Evolutionary conservation across 2,888 invertebrate species (phyloP).

Genomic region (Drosophila affinis): DNA sequence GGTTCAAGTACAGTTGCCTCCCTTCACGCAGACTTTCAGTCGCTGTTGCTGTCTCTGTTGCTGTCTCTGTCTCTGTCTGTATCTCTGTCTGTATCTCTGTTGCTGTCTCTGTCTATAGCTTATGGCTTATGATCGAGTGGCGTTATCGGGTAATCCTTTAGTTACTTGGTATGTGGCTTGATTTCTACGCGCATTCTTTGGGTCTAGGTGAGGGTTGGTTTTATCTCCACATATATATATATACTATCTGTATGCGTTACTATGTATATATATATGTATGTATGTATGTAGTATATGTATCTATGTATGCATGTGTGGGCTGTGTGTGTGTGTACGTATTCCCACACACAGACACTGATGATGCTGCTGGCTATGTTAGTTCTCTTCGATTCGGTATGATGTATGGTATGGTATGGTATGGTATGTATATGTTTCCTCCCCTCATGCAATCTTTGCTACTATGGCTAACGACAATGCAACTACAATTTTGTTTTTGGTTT

Average conservation of each 20-base stretch:
- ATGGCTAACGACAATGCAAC: slow-evolving; percentile 77
- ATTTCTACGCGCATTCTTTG: slow-evolving; percentile 26
- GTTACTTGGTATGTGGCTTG: slow-evolving; percentile 48
- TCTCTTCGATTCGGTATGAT: slow-evolving; percentile 61
- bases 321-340: slow-evolving; percentile 46
- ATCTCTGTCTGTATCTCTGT: not conserved
- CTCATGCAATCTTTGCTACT: slow-evolving; percentile 55
- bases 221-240: slow-evolving; percentile 35
- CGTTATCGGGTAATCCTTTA: slow-evolving; percentile 46
- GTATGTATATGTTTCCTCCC: slow-evolving; percentile 66
- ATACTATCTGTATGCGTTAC: slow-evolving; percentile 42
- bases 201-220: slow-evolving; percentile 38
- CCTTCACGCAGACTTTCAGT: slow-evolving; percentile 24
- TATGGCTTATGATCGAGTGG: slow-evolving; percentile 55
- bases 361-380: slow-evolving; percentile 44
- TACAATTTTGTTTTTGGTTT: slow-evolving; percentile 53
- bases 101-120: slow-evolving; percentile 19
- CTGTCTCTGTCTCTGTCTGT: slow-evolving; percentile 21
- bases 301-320: slow-evolving; percentile 52
- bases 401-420: slow-evolving; percentile 63
- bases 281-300: slow-evolving; percentile 15
- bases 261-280: slow-evolving; percentile 48
- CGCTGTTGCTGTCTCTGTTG: slow-evolving; percentile 25
- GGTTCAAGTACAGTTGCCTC: slow-evolving; percentile 30
- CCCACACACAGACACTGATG: slow-evolving; percentile 74